phyloP scores from a whole-genome alignment of 2,797 vertebrate species.

The Darevskia mixta region DNA sequence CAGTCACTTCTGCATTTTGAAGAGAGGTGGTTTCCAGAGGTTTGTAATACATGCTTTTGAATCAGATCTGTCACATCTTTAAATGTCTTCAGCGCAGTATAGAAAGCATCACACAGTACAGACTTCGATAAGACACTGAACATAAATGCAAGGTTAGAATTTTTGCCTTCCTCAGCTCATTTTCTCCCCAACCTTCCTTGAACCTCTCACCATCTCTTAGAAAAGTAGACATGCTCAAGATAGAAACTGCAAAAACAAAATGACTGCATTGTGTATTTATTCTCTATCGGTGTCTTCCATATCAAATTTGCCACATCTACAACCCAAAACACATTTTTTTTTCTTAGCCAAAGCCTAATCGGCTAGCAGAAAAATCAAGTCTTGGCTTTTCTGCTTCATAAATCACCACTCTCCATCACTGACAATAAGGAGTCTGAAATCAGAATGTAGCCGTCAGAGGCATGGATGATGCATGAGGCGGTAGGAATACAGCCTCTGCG shows the following conservation, averaged over 20 bases:
- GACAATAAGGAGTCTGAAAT: conserved; percentile 39
- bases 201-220: background rate
- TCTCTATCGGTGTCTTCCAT: conserved; percentile 5
- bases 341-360: background rate
- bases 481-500: background rate
- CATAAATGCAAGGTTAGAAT: background rate
- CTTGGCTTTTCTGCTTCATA: conserved; percentile 1
- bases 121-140: background rate
- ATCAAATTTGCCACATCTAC: conserved; percentile 15
- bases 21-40: background rate
- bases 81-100: background rate
- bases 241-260: background rate
- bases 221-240: background rate
- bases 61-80: background rate
- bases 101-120: background rate
- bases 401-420: conserved; percentile 1
- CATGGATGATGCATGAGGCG: conserved; percentile 26
- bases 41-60: background rate
- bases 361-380: conserved; percentile 20
- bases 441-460: conserved; percentile 39
- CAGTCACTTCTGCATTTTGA: background rate
- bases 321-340: conserved; percentile 27
- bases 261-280: background rate
- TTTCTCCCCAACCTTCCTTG: background rate
- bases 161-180: background rate